phyloP scores from a whole-genome alignment of 2,797 vertebrate species.

The Eutrigla gurnardus region DNA sequence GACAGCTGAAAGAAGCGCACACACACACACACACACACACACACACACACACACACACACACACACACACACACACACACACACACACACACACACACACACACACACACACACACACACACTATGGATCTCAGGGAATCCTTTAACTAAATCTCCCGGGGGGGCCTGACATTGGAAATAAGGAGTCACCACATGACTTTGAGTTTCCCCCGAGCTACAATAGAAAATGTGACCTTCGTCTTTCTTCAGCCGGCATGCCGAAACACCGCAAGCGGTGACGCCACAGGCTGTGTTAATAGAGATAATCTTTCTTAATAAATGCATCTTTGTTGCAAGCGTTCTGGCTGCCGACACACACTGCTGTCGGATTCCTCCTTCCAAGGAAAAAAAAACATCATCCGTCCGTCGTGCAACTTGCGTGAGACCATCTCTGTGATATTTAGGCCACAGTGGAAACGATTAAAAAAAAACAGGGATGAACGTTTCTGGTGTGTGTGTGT shows the following conservation, averaged over 20 bases:
- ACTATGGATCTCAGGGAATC: slow-evolving; percentile 53
- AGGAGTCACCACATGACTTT: slow-evolving; percentile 63
- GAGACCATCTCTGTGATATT: slow-evolving; percentile 15
- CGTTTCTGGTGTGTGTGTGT: slow-evolving; percentile 49
- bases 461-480: slow-evolving; percentile 71
- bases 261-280: slow-evolving; percentile 39
- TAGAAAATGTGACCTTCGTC: slow-evolving; percentile 65
- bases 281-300: slow-evolving; percentile 39
- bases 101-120: slow-evolving; percentile 58
- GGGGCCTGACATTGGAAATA: slow-evolving; percentile 61
- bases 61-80: slow-evolving; percentile 50
- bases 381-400: slow-evolving; percentile 15
- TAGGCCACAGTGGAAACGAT: slow-evolving; percentile 23
- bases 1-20: slow-evolving; percentile 53
- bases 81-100: slow-evolving; percentile 52
- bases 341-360: not conserved
- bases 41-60: slow-evolving; percentile 54
- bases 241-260: slow-evolving; percentile 37
- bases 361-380: not conserved
- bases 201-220: slow-evolving; percentile 59
- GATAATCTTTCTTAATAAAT: slow-evolving; percentile 45
- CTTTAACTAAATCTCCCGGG: slow-evolving; percentile 60
- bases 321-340: slow-evolving; percentile 33
- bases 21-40: slow-evolving; percentile 59
- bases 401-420: not conserved